Conservation (phyloP, 2,888 invertebrate genomes). For the Callosobruchus maculatus region DNA sequence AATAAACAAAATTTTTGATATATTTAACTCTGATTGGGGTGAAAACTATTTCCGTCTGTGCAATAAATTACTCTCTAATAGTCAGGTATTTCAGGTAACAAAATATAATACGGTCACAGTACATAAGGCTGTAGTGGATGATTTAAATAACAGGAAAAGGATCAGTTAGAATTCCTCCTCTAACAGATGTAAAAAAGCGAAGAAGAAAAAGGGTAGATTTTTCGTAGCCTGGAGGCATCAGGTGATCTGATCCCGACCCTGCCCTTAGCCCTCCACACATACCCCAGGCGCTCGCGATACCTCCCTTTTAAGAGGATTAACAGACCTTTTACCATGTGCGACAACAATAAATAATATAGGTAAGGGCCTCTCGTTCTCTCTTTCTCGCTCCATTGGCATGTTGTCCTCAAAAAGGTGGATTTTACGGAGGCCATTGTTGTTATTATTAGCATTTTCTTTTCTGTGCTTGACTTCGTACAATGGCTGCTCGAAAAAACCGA, state of each 20-base stretch:
- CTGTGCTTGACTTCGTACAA: conserved; percentile 23
- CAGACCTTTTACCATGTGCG: background rate
- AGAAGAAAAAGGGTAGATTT: too few species aligned
- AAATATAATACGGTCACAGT: too few species aligned
- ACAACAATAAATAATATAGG: background rate
- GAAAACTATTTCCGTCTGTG: too few species aligned
- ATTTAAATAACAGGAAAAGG: too few species aligned
- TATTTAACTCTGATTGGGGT: too few species aligned
- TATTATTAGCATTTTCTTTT: conserved; percentile 26
- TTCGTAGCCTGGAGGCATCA: too few species aligned
- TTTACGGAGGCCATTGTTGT: conserved; percentile 17
- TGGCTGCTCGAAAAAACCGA: conserved; percentile 23
- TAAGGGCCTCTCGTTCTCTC: background rate
- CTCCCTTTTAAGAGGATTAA: background rate
- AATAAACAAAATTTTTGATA: too few species aligned
- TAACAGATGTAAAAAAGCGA: too few species aligned
- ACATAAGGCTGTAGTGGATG: too few species aligned
- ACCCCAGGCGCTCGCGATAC: background rate
- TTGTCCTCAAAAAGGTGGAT: conserved; percentile 8
- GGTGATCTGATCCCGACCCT: background rate
- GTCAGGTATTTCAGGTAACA: too few species aligned
- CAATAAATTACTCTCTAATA: too few species aligned
- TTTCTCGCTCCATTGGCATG: background rate
- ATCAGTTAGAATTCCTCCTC: too few species aligned
- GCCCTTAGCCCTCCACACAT: background rate